A percentile compares a stretch with the other conserved stretches of the same genome.
Conservation (phyloP, 2,797 vertebrate genomes). For the Setipinna tenuifilis region DNA sequence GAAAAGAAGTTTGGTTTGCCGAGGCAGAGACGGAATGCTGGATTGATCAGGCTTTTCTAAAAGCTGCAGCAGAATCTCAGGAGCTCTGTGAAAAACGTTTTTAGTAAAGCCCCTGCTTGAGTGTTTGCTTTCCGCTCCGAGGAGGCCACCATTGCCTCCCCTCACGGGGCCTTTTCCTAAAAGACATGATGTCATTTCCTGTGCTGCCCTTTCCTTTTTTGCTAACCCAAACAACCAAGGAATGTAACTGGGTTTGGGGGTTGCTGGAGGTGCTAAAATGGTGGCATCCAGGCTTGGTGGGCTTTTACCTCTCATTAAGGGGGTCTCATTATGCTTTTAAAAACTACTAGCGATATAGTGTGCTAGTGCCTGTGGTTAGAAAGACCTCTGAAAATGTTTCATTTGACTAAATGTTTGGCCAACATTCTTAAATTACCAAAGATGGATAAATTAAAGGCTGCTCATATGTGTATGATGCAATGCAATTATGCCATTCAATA, state of each 20-base stretch:
- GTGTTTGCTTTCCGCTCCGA: constrained; percentile 70
- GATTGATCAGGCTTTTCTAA: constrained; percentile 23
- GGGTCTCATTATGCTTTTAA: too few species aligned
- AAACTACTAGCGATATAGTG: too few species aligned
- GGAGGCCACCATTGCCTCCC: constrained; percentile 66
- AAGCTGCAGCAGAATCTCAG: constrained; percentile 16
- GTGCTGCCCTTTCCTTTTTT: constrained; percentile 76
- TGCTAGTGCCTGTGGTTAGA: too few species aligned
- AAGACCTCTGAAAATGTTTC: too few species aligned
- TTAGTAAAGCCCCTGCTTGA: constrained; percentile 33
- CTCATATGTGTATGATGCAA: too few species aligned
- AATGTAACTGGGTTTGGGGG: constrained; percentile 57
- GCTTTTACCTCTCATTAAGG: constrained; percentile 28
- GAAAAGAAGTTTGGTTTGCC: constrained; percentile 26
- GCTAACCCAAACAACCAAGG: constrained; percentile 80
- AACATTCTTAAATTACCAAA: too few species aligned
- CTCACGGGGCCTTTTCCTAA: constrained; percentile 73
- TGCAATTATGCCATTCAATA: too few species aligned
- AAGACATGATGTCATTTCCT: constrained; percentile 84
- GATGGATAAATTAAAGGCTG: too few species aligned
- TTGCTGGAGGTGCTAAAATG: constrained; percentile 54
- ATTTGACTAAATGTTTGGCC: too few species aligned
- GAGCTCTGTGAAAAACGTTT: constrained; percentile 25
- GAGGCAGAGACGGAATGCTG: not conserved
- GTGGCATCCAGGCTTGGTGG: constrained; percentile 4